These are phyloP conservation scores for Apostichopus leukothele DNA, from an alignment of 53 echinoderm and acorn worm genomes.

Conservation along the genomic window DNA sequence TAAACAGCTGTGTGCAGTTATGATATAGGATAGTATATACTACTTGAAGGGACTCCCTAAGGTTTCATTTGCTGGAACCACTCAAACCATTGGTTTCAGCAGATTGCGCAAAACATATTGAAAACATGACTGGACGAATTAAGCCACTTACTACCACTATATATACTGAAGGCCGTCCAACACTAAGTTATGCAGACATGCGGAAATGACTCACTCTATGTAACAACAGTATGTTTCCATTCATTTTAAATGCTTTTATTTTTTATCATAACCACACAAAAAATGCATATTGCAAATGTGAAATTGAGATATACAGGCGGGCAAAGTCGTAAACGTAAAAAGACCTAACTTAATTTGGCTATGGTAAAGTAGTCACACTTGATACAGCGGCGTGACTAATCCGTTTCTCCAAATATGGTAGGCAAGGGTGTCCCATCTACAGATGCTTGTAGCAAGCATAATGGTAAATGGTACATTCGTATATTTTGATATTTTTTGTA, in stretches of 20 bases:
- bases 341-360: neutral
- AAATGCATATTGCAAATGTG: neutral
- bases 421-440: neutral
- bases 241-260: neutral
- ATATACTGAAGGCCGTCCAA: neutral
- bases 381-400: neutral
- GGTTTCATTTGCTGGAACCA: too few relatives aligned
- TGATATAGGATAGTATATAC: too few relatives aligned
- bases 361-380: neutral
- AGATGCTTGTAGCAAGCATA: neutral
- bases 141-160: too few relatives aligned
- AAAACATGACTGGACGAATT: too few relatives aligned
- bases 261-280: neutral
- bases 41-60: too few relatives aligned
- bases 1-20: too few relatives aligned
- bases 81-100: too few relatives aligned
- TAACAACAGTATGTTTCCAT: neutral
- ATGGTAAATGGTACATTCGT: neutral
- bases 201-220: neutral
- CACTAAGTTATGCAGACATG: neutral
- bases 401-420: neutral
- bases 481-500: neutral
- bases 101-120: too few relatives aligned
- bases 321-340: neutral
- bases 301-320: neutral